These are phyloP conservation scores for Orthonevra nobilis DNA, from an alignment of 2,888 invertebrate species.

Conservation along the genomic window DNA sequence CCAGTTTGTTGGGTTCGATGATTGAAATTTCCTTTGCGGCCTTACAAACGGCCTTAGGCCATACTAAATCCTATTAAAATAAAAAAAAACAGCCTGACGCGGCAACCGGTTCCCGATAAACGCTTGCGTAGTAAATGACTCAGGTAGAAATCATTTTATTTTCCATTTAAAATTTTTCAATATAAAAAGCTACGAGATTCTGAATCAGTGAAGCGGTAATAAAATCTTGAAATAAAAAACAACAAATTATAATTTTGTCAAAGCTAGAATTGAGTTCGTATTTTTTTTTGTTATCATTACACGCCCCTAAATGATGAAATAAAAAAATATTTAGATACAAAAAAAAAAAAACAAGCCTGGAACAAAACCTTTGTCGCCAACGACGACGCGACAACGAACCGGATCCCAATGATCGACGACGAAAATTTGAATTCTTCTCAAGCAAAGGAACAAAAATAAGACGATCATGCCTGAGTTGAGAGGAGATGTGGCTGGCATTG, in stretches of 20 bases:
- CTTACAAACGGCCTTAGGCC: background rate
- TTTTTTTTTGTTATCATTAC: conserved; percentile 11
- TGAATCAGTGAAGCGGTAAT: conserved; percentile 38
- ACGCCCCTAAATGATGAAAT: conserved; percentile 24
- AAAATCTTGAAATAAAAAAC: conserved; percentile 31
- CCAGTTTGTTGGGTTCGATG: conserved; percentile 28
- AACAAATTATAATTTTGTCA: too few relatives aligned
- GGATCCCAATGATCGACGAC: conserved; percentile 62
- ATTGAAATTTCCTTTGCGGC: conserved; percentile 17
- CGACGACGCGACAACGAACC: conserved; percentile 55
- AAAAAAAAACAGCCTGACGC: conserved; percentile 3
- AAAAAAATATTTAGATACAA: too few relatives aligned
- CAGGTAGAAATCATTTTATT: conserved; percentile 13
- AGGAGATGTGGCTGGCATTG: too few relatives aligned
- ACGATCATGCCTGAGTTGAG: background rate
- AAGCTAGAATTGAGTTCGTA: too few relatives aligned
- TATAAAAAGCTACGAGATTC: conserved; percentile 26
- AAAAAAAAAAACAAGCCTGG: conserved; percentile 3
- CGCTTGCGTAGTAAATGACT: conserved; percentile 10
- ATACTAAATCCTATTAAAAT: conserved; percentile 12
- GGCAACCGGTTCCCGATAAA: conserved; percentile 12
- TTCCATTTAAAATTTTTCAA: conserved; percentile 9
- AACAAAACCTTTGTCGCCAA: conserved; percentile 35
- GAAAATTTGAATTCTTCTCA: conserved; percentile 60
- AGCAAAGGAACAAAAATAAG: background rate